Conservation (phyloP, 2,888 invertebrate species). For the Lithosia quadra region DNA sequence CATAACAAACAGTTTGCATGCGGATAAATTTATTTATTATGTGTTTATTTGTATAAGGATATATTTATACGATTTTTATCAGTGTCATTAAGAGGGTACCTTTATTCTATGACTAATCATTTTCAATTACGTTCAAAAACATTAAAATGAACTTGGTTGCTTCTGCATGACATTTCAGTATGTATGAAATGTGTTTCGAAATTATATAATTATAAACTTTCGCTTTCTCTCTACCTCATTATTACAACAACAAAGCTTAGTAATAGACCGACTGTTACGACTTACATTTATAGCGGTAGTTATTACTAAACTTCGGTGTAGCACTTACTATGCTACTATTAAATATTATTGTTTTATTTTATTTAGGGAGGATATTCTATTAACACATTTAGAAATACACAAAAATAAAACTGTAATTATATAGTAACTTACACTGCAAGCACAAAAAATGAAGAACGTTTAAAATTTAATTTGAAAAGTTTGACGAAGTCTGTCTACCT, state of each 20-base stretch:
- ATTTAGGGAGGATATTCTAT: neutral
- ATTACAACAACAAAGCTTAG: conserved; percentile 1
- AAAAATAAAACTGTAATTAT: conserved; percentile 17
- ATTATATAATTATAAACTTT: conserved; percentile 2
- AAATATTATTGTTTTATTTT: neutral
- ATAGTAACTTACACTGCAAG: conserved; percentile 18
- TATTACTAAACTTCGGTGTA: neutral
- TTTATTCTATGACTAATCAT: no score
- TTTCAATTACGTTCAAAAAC: neutral
- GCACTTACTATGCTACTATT: neutral
- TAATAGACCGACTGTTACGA: conserved; percentile 4
- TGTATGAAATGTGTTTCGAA: neutral
- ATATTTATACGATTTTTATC: neutral
- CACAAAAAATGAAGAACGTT: conserved; percentile 61
- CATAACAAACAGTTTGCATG: neutral
- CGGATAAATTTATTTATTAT: neutral
- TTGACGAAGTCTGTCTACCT: conserved; percentile 76
- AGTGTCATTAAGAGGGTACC: no score
- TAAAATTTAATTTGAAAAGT: conserved; percentile 77
- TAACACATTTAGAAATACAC: neutral
- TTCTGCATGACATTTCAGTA: neutral
- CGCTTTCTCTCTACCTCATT: conserved; percentile 10
- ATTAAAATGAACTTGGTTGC: neutral
- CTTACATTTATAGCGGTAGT: conserved; percentile 1
- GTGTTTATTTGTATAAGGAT: no score